These are phyloP conservation scores for Anniella stebbinsi DNA, from an alignment of 2,797 vertebrate species.

Conservation along the genomic window DNA sequence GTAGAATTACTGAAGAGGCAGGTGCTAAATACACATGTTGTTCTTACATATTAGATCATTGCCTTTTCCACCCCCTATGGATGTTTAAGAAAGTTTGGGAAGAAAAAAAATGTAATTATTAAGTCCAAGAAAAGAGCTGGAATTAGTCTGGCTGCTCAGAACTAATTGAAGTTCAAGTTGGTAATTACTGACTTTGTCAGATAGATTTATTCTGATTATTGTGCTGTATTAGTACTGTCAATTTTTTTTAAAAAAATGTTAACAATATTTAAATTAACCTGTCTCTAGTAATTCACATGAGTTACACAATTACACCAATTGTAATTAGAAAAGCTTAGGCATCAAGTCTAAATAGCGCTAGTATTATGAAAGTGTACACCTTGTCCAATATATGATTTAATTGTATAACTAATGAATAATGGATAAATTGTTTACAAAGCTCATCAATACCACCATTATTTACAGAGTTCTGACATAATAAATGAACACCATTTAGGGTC, in stretches of 20 bases:
- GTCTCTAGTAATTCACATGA: conserved; percentile 73
- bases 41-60: conserved; percentile 18
- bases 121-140: conserved; percentile 41
- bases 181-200: conserved; percentile 76
- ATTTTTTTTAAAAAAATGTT: conserved; percentile 65
- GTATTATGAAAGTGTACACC: conserved; percentile 24
- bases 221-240: conserved; percentile 73
- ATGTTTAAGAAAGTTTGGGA: conserved; percentile 35
- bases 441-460: not conserved
- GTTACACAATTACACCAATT: conserved; percentile 67
- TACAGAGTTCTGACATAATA: not conserved
- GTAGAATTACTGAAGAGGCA: conserved; percentile 39
- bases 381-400: conserved; percentile 35
- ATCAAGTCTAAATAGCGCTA: conserved; percentile 50
- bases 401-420: conserved; percentile 15
- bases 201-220: conserved; percentile 77
- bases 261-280: conserved; percentile 76
- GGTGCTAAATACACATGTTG: not conserved
- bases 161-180: conserved; percentile 72
- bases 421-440: not conserved
- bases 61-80: conserved; percentile 30
- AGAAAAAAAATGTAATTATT: conserved; percentile 1
- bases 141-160: conserved; percentile 57
- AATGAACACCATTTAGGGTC: not conserved
- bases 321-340: conserved; percentile 67